Evolutionary conservation across 2,888 invertebrate species (phyloP).

Genomic region (Spatulosminthurus flaviceps): DNA sequence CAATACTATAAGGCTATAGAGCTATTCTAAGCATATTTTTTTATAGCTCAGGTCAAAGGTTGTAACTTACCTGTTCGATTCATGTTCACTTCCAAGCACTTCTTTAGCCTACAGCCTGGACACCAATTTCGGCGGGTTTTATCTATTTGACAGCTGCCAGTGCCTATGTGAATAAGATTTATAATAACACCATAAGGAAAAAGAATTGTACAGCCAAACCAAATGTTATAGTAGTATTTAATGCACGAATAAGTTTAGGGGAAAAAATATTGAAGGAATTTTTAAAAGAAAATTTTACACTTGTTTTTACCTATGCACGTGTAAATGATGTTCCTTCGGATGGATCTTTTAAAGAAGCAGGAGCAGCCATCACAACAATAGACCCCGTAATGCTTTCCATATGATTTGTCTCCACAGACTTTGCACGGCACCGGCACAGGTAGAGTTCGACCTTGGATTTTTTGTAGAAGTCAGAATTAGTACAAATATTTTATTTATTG

Average conservation of each 20-base stretch:
- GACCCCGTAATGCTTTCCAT: slow-evolving; percentile 85
- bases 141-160: slow-evolving; percentile 79
- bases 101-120: slow-evolving; percentile 81
- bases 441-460: slow-evolving; percentile 70
- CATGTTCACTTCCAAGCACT: slow-evolving; percentile 81
- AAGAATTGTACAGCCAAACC: too few relatives aligned
- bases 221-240: too few relatives aligned
- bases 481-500: too few relatives aligned
- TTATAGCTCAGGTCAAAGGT: too few relatives aligned
- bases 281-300: too few relatives aligned
- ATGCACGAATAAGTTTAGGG: too few relatives aligned
- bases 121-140: slow-evolving; percentile 88
- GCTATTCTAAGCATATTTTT: too few relatives aligned
- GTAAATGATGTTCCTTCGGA: slow-evolving; percentile 77
- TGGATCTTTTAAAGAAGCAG: slow-evolving; percentile 87
- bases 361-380: slow-evolving; percentile 89
- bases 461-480: neutral
- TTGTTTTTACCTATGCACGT: slow-evolving; percentile 78
- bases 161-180: slow-evolving; percentile 68
- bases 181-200: too few relatives aligned
- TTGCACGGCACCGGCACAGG: slow-evolving; percentile 76
- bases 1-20: too few relatives aligned
- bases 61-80: slow-evolving; percentile 74
- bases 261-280: too few relatives aligned
- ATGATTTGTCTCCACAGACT: slow-evolving; percentile 84